Conservation (phyloP, 2,797 vertebrate species). For the Antrozous pallidus region DNA sequence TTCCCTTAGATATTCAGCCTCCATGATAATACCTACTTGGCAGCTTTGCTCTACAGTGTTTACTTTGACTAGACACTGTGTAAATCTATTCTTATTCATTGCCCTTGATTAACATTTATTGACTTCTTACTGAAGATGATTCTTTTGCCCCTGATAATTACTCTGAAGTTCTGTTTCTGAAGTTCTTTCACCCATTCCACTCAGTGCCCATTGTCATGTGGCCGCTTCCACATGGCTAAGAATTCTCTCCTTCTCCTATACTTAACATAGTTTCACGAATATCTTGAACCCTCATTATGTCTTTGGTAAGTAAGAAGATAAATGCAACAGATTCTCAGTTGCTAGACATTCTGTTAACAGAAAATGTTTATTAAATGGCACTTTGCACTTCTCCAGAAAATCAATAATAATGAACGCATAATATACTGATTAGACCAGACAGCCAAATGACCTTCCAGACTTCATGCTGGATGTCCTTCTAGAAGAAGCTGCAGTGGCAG, state of each 20-base stretch:
- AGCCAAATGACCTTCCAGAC: no score
- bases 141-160: background rate
- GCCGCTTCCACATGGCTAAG: background rate
- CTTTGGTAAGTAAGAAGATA: conserved; percentile 28
- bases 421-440: no score
- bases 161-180: background rate
- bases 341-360: conserved; percentile 23
- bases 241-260: background rate
- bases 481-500: no score
- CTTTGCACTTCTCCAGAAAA: conserved; percentile 16
- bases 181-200: background rate
- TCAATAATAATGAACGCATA: no score
- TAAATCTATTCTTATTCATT: background rate
- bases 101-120: background rate
- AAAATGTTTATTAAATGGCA: conserved; percentile 43
- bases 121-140: background rate
- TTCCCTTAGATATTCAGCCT: background rate
- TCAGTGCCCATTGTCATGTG: background rate
- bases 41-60: background rate
- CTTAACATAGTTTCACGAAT: background rate
- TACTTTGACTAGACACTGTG: background rate
- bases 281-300: background rate
- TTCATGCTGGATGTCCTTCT: no score
- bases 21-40: no score
- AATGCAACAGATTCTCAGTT: conserved; percentile 48